Evolutionary conservation across 2,797 vertebrate species (phyloP).

Genomic region (Carapus acus): DNA sequence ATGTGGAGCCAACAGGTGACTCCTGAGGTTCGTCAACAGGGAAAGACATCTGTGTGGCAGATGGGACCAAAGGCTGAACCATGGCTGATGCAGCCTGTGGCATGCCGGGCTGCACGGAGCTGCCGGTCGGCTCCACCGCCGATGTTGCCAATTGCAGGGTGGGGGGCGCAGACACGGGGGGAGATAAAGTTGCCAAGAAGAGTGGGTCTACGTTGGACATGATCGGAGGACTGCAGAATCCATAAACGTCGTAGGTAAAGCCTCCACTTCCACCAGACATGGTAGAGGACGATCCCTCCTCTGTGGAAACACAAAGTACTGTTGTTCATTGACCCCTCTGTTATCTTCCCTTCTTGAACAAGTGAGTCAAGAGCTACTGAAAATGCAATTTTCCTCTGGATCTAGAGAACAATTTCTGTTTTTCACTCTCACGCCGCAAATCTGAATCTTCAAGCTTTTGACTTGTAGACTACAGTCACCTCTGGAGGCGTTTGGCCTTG

Average conservation of each 20-base stretch:
- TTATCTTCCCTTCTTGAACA: no score
- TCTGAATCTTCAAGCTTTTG: no score
- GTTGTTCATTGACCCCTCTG: no score
- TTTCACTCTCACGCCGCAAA: slow-evolving; percentile 25
- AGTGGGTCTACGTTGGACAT: slow-evolving; percentile 71
- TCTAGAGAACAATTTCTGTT: no score
- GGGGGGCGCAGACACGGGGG: slow-evolving; percentile 59
- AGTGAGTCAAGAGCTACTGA: no score
- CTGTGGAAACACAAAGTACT: slow-evolving; percentile 45
- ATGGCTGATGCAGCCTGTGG: slow-evolving; percentile 50
- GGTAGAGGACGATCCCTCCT: slow-evolving; percentile 70
- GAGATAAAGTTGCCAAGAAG: slow-evolving; percentile 63
- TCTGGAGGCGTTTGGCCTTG: slow-evolving; percentile 63
- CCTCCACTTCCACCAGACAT: slow-evolving; percentile 73
- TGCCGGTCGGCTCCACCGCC: slow-evolving; percentile 41
- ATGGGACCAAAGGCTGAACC: slow-evolving; percentile 45
- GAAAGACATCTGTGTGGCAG: slow-evolving; percentile 52
- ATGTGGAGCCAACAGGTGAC: slow-evolving; percentile 54
- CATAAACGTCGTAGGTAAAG: slow-evolving; percentile 67
- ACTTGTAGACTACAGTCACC: slow-evolving; percentile 52
- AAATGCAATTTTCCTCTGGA: no score
- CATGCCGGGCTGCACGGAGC: slow-evolving; percentile 39
- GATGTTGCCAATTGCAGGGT: slow-evolving; percentile 50
- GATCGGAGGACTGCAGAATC: slow-evolving; percentile 71
- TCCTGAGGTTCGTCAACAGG: slow-evolving; percentile 57